Evolutionary conservation across 2,797 vertebrate species (phyloP).

Genomic region (Anabacerthia variegaticeps): DNA sequence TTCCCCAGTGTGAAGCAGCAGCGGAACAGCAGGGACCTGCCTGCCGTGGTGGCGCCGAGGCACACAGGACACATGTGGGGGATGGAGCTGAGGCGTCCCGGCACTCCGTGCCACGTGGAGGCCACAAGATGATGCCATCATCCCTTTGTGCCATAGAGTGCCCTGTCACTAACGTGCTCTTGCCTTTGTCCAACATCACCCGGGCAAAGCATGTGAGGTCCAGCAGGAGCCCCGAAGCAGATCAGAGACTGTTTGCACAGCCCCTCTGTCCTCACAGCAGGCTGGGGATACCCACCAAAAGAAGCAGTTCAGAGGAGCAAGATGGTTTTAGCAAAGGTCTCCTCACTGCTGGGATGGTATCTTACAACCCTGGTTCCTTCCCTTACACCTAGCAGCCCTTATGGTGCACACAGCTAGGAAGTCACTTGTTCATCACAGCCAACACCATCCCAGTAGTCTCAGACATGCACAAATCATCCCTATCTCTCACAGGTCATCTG

Average conservation of each 20-base stretch:
- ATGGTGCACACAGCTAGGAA: background rate
- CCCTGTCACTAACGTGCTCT: fast-evolving
- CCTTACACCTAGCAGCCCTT: background rate
- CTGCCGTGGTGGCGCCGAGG: fast-evolving
- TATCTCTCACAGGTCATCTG: background rate
- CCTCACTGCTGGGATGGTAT: background rate
- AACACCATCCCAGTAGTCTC: background rate
- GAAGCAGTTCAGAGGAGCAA: background rate
- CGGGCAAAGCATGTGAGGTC: fast-evolving
- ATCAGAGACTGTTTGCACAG: fast-evolving
- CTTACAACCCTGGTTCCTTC: background rate
- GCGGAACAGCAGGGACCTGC: background rate
- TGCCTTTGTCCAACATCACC: background rate
- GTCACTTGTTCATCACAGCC: fast-evolving
- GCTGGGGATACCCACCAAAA: background rate
- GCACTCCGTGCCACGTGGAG: fast-evolving
- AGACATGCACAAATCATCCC: background rate
- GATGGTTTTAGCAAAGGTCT: background rate
- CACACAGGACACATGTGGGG: background rate
- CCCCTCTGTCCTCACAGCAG: too few relatives aligned
- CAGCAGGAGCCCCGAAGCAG: background rate
- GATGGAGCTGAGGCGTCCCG: background rate
- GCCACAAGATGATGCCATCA: background rate
- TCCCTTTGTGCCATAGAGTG: background rate
- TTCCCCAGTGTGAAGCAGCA: background rate